These are phyloP conservation scores for Mesorhabditis spiculigera DNA, from an alignment of 2,888 invertebrate species.

Conservation along the genomic window DNA sequence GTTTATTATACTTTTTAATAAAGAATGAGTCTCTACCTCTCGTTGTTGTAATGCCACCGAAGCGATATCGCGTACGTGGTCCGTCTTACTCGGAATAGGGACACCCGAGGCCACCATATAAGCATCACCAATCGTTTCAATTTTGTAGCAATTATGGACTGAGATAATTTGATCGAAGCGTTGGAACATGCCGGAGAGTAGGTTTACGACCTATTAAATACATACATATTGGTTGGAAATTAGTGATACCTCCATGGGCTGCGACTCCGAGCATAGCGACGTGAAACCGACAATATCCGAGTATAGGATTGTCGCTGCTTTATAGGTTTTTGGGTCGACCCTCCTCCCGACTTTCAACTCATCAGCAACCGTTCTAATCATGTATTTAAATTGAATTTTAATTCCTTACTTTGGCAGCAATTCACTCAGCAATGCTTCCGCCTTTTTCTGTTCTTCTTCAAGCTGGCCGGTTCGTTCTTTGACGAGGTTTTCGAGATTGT, in stretches of 20 bases:
- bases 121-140: constrained; percentile 55
- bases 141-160: constrained; percentile 50
- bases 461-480: constrained; percentile 42
- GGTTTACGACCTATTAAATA: constrained; percentile 37
- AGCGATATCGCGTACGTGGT: constrained; percentile 50
- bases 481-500: constrained; percentile 43
- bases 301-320: constrained; percentile 49
- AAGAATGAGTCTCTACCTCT: constrained; percentile 29
- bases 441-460: constrained; percentile 39
- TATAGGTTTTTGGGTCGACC: constrained; percentile 42
- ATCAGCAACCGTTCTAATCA: constrained; percentile 38
- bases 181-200: constrained; percentile 51
- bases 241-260: constrained; percentile 43
- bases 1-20: background rate
- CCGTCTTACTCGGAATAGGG: constrained; percentile 35
- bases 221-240: background rate
- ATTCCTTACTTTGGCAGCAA: constrained; percentile 42
- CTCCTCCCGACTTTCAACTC: constrained; percentile 41
- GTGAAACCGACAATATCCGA: constrained; percentile 58
- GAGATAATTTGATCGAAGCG: constrained; percentile 52
- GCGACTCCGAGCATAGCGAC: constrained; percentile 49
- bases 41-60: constrained; percentile 48
- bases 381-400: background rate
- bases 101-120: constrained; percentile 56
- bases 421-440: constrained; percentile 46